phyloP scores from a whole-genome alignment of 2,797 vertebrate genomes.

The Acanthiza pusilla region DNA sequence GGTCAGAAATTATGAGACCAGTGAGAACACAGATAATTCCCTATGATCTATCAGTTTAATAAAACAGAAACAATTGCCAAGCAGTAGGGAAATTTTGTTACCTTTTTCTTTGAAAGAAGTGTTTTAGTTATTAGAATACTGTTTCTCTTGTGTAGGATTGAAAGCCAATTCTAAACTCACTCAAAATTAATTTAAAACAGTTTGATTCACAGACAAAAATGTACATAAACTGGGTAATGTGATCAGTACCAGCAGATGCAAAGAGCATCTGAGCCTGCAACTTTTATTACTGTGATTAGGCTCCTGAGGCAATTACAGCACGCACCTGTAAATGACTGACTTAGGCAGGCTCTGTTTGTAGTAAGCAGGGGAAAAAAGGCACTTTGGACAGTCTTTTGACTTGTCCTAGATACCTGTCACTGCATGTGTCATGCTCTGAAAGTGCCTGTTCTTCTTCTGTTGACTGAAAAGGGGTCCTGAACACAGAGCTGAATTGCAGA shows the following conservation, averaged over 20 bases:
- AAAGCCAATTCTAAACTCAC: background rate
- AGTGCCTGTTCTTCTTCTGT: background rate
- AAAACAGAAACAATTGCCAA: background rate
- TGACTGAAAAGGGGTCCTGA: background rate
- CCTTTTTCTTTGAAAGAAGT: background rate
- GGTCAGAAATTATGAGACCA: background rate
- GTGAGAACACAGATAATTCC: background rate
- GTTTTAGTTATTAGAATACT: background rate
- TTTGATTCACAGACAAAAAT: background rate
- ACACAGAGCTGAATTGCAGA: background rate
- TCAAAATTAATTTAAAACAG: background rate
- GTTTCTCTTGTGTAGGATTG: background rate
- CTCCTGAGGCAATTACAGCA: background rate
- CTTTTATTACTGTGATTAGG: background rate
- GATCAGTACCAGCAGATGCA: background rate
- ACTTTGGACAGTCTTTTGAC: background rate
- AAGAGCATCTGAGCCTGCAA: background rate
- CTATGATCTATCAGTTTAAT: background rate
- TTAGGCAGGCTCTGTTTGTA: background rate
- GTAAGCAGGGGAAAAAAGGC: background rate
- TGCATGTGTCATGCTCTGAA: background rate
- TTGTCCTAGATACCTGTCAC: background rate
- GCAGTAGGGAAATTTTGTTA: background rate
- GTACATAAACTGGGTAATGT: background rate
- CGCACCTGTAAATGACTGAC: background rate